These are phyloP conservation scores for Lamellibrachia luymesi DNA, from an alignment of 1,140 invertebrate species.

Conservation along the genomic window DNA sequence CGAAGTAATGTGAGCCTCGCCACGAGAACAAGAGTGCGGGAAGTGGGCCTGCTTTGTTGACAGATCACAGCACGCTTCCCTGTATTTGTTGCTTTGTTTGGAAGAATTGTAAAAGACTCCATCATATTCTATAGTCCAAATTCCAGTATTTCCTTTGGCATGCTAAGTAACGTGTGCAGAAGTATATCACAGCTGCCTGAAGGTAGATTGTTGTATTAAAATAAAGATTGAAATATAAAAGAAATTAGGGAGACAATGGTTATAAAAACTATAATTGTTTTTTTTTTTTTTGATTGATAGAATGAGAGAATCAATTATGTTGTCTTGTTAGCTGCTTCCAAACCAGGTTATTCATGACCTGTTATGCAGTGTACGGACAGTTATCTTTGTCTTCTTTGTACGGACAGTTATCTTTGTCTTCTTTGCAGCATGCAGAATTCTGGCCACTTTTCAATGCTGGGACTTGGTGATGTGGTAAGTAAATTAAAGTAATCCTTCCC, in stretches of 20 bases:
- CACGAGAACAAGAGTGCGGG: too few species aligned
- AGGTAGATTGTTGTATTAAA: not conserved
- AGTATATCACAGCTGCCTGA: too few species aligned
- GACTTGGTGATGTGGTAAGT: conserved; percentile 89
- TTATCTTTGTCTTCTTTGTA: not conserved
- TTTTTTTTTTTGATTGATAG: not conserved
- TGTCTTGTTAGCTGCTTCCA: not conserved
- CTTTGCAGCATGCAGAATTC: conserved; percentile 80
- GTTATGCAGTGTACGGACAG: not conserved
- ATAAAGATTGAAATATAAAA: not conserved
- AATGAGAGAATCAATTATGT: not conserved
- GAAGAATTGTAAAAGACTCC: too few species aligned
- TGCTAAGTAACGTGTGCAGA: too few species aligned
- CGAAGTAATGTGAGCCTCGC: too few species aligned
- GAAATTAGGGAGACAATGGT: too few species aligned
- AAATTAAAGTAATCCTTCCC: conserved; percentile 24
- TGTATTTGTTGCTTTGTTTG: too few species aligned
- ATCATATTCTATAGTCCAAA: too few species aligned
- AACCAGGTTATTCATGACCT: not conserved
- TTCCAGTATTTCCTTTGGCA: too few species aligned
- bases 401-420: conserved; percentile 17
- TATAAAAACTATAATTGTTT: not conserved
- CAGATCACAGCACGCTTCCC: too few species aligned
- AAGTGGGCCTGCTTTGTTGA: too few species aligned
- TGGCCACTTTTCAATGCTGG: conserved; percentile 95